Conservation (phyloP, 2,888 invertebrate species). For the Megaustenia siamemsis region DNA sequence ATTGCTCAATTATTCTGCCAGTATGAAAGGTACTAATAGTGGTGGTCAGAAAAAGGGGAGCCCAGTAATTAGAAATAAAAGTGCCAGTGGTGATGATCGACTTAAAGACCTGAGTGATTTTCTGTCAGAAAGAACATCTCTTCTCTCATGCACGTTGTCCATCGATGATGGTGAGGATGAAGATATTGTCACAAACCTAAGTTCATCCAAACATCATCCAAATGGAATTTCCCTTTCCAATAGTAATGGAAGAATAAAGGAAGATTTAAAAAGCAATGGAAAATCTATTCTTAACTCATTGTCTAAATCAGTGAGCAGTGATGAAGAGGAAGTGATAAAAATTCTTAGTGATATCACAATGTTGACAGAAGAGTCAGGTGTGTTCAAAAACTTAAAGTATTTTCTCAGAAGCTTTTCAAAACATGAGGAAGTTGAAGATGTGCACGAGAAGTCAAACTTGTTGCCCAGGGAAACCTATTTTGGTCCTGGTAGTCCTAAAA, state of each 20-base stretch:
- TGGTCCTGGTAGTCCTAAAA: constrained; percentile 53
- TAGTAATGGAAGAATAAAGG: constrained; percentile 44
- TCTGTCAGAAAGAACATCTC: constrained; percentile 50
- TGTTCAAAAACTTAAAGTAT: constrained; percentile 51
- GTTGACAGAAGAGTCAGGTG: constrained; percentile 51
- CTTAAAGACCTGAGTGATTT: constrained; percentile 47
- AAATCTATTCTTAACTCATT: constrained; percentile 46
- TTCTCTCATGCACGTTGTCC: constrained; percentile 52
- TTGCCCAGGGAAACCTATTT: constrained; percentile 52
- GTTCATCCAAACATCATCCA: constrained; percentile 34
- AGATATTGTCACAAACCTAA: constrained; percentile 21
- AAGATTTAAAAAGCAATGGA: constrained; percentile 42
- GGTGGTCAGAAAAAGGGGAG: constrained; percentile 9
- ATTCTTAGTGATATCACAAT: constrained; percentile 48
- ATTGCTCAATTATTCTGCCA: constrained; percentile 43
- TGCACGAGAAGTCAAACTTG: constrained; percentile 41
- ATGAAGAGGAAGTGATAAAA: constrained; percentile 46
- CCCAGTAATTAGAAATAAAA: constrained; percentile 23
- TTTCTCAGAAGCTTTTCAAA: constrained; percentile 48
- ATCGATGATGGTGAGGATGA: constrained; percentile 47
- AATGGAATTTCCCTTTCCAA: constrained; percentile 31
- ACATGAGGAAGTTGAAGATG: constrained; percentile 25
- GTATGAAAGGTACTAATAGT: constrained; percentile 21
- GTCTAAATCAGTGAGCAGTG: constrained; percentile 44
- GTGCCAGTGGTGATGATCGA: constrained; percentile 34